Evolutionary conservation across 2,113 vertebrate species (phyloP), one percentile per base, ranked within the genome.

Genomic region (Myotis brandtii): DNA sequence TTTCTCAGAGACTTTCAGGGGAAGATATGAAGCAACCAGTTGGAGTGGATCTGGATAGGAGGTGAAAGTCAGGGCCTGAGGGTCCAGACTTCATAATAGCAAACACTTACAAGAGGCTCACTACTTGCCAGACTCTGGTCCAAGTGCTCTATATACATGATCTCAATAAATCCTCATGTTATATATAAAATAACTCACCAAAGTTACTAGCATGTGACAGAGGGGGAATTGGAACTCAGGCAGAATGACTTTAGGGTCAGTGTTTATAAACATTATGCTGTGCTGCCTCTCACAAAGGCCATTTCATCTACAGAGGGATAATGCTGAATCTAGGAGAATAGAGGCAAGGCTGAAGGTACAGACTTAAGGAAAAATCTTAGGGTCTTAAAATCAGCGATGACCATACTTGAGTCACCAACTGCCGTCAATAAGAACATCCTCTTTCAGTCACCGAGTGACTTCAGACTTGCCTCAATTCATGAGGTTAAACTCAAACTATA

Each of bases 401-500:
- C 32, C 72, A 23, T 56, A 56, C 30, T 80, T 7, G 62, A 79
- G 43, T 91, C 1, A 18, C 37, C 66, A 92, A 62, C 5, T 95
- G 32, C 14, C 89, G 9, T 76, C 21, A 56, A 56, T 59, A 64
- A 23, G 25, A 86, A 9, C 6, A 21, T 87, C 72, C 37, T 79
- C 64, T 30, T 50, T 40, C 30, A 23, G 11, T 76, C 43, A 76
- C 27, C 8, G 7, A 56, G 20, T 56, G 7, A 56, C 54, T 25
- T 92, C 6, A 79, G 66, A 79, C 46, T 46, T 11, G 2, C 86
- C 21, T 43, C 43, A 90, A 64, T 12, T 72, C 3, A 0, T 88
- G n/a, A 43, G n/a, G 18, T 89, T 85, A 87, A 93, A 86, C n/a
- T 80, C 56, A 70, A 94, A 92, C 9, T 17, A 75, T 9, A 79